Evolutionary conservation across 1,140 invertebrate genomes (phyloP).

Genomic region (Galendromus occidentalis): DNA sequence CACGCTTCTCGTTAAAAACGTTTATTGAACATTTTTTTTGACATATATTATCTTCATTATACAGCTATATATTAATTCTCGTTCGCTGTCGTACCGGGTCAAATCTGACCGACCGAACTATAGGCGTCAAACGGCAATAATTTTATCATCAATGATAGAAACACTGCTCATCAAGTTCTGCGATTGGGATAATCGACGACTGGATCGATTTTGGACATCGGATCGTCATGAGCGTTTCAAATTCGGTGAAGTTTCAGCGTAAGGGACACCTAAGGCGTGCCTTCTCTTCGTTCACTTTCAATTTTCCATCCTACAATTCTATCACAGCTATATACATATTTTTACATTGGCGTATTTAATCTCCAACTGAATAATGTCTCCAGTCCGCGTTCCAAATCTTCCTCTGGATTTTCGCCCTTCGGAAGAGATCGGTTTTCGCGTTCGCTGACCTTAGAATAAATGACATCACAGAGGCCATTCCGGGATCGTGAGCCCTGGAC

Average conservation of each 20-base stretch:
- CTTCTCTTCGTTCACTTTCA: background rate
- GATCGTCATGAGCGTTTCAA: background rate
- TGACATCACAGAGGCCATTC: background rate
- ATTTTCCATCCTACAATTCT: background rate
- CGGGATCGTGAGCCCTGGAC: background rate
- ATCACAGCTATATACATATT: conserved; percentile 7
- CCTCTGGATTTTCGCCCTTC: background rate
- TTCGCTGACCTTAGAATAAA: background rate
- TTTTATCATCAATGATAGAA: background rate
- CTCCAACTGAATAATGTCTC: background rate
- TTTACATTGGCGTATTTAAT: background rate
- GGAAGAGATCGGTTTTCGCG: background rate
- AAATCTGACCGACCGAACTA: no score
- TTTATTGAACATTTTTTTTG: conserved; percentile 7
- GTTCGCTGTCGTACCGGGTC: background rate
- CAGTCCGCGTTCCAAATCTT: background rate
- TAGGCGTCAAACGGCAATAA: no score
- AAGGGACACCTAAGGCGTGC: background rate
- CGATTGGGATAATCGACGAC: background rate
- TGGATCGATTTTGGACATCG: background rate
- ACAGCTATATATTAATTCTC: conserved; percentile 2
- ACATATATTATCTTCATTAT: conserved; percentile 2
- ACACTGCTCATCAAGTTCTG: background rate
- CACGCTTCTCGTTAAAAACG: conserved; percentile 8
- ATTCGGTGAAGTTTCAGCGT: background rate